These are phyloP conservation scores for Rhea pennata DNA, from an alignment of 2,113 vertebrate species.

Conservation along the genomic window DNA sequence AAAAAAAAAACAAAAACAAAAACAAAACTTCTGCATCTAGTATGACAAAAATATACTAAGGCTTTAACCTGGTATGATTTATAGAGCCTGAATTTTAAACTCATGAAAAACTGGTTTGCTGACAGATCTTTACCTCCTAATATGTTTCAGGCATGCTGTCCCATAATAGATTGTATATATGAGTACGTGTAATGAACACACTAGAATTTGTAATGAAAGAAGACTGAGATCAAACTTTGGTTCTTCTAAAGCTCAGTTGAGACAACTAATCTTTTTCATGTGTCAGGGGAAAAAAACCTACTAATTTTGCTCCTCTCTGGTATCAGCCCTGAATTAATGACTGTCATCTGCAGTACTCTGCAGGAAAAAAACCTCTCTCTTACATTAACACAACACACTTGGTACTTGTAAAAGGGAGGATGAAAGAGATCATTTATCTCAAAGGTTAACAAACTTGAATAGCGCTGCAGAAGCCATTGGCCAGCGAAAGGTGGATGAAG, in stretches of 20 bases:
- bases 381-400: not conserved
- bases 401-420: not conserved
- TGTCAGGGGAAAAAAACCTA: not conserved
- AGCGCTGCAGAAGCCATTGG: not conserved
- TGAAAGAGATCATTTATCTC: slow-evolving; percentile 12
- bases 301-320: slow-evolving; percentile 11
- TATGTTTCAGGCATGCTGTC: not conserved
- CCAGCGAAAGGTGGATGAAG: not conserved
- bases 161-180: not conserved
- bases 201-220: not conserved
- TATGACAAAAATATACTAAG: not conserved
- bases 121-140: not conserved
- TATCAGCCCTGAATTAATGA: slow-evolving; percentile 41
- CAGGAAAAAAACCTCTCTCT: not conserved
- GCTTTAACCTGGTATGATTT: not conserved
- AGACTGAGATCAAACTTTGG: not conserved
- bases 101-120: not conserved
- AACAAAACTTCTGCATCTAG: not conserved
- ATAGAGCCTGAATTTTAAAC: not conserved
- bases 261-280: not conserved
- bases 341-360: not conserved
- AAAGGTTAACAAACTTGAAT: not conserved
- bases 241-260: slow-evolving; percentile 3
- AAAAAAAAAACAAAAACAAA: not conserved
- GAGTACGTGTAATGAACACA: not conserved